These are phyloP conservation scores for Drosophila pallidifrons DNA, from an alignment of 1,140 invertebrate genomes.

Conservation along the genomic window DNA sequence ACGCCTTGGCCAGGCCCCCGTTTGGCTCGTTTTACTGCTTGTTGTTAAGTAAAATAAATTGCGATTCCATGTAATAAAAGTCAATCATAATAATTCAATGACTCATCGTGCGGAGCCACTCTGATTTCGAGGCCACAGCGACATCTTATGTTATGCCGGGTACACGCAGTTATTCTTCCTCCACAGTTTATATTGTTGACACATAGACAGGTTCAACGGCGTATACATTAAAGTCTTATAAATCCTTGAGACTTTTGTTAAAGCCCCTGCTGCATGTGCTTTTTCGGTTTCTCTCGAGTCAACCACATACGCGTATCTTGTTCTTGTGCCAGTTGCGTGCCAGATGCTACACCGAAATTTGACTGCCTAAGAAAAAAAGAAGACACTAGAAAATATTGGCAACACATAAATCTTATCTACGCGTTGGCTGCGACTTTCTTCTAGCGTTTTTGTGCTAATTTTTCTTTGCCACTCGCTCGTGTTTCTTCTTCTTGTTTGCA, in stretches of 20 bases:
- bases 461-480: neutral
- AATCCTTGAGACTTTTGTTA: conserved; percentile 2
- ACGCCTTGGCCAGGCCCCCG: neutral
- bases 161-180: neutral
- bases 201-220: conserved; percentile 16
- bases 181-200: conserved; percentile 15
- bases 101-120: conserved; percentile 58
- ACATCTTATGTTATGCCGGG: neutral
- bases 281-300: neutral
- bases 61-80: conserved; percentile 82
- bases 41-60: conserved; percentile 83
- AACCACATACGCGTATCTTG: neutral
- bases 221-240: conserved; percentile 3
- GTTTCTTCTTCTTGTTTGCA: conserved; percentile 19
- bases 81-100: conserved; percentile 84
- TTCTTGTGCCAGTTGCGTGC: neutral
- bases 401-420: conserved; percentile 59
- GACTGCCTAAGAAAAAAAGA: conserved; percentile 24
- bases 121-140: conserved; percentile 18
- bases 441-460: conserved; percentile 14
- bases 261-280: neutral
- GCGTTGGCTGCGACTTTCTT: conserved; percentile 25
- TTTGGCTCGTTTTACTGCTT: conserved; percentile 34
- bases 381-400: conserved; percentile 42
- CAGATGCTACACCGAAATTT: conserved; percentile 22